Evolutionary conservation across 2,888 invertebrate genomes (phyloP).

Genomic region (Tetranychus truncatus): DNA sequence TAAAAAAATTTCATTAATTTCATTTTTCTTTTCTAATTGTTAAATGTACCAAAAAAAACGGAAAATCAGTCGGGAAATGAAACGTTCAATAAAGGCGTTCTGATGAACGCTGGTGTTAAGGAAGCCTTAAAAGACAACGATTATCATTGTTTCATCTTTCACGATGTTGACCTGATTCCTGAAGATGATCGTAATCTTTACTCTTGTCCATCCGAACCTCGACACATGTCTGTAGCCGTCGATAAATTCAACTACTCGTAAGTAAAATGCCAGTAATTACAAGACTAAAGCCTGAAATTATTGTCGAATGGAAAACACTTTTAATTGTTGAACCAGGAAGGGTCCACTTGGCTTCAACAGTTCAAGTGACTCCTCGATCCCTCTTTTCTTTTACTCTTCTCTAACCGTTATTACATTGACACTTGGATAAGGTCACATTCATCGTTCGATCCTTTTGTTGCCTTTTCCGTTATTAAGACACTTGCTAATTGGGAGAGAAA

Average conservation of each 20-base stretch:
- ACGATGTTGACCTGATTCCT: slow-evolving; percentile 33
- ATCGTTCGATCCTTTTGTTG: too few relatives aligned
- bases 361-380: too few relatives aligned
- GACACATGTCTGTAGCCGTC: slow-evolving; percentile 28
- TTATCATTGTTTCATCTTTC: slow-evolving; percentile 36
- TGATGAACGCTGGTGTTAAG: slow-evolving; percentile 33
- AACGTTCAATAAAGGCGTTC: slow-evolving; percentile 32
- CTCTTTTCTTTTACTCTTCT: too few relatives aligned
- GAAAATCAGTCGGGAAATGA: slow-evolving; percentile 30
- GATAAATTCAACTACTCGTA: slow-evolving; percentile 29
- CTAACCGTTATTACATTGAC: too few relatives aligned
- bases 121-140: slow-evolving; percentile 32
- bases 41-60: neutral
- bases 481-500: too few relatives aligned
- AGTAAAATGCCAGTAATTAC: neutral
- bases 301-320: too few relatives aligned
- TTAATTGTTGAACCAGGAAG: too few relatives aligned
- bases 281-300: neutral
- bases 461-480: too few relatives aligned
- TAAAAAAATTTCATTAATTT: neutral
- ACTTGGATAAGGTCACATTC: too few relatives aligned
- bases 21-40: slow-evolving; percentile 11
- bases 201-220: slow-evolving; percentile 25
- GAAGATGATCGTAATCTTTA: slow-evolving; percentile 28
- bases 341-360: too few relatives aligned